Conservation (phyloP, 2,797 vertebrate species). For the Nannoperca obscura region DNA sequence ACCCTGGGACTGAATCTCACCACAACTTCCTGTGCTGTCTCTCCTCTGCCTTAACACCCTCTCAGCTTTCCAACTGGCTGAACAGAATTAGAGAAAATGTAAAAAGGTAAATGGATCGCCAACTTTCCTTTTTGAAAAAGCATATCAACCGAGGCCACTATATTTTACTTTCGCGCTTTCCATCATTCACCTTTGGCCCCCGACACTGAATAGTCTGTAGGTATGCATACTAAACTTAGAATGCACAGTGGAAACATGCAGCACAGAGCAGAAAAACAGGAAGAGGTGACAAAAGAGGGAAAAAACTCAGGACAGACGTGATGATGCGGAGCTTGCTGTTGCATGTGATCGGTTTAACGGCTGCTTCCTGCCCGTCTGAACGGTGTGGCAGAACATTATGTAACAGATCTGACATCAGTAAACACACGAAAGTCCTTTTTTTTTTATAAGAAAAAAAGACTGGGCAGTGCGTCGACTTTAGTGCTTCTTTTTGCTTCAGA, state of each 20-base stretch:
- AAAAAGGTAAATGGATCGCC: slow-evolving; percentile 26
- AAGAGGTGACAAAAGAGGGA: slow-evolving; percentile 72
- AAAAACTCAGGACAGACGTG: slow-evolving; percentile 43
- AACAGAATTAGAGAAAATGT: slow-evolving; percentile 10
- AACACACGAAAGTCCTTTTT: slow-evolving; percentile 33
- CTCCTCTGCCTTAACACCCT: not conserved
- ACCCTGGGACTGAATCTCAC: slow-evolving; percentile 3
- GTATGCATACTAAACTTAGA: slow-evolving; percentile 27
- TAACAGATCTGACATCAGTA: slow-evolving; percentile 48
- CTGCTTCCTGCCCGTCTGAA: slow-evolving; percentile 64
- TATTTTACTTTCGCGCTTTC: slow-evolving; percentile 30
- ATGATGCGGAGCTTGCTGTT: slow-evolving; percentile 40
- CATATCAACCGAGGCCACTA: not conserved
- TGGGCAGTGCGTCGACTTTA: not conserved
- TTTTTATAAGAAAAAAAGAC: no score
- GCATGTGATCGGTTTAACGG: slow-evolving; percentile 58
- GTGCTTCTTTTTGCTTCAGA: slow-evolving; percentile 20
- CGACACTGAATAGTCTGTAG: not conserved
- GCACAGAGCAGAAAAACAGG: slow-evolving; percentile 72
- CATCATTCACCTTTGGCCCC: slow-evolving; percentile 23
- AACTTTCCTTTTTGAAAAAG: slow-evolving; percentile 27
- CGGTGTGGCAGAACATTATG: slow-evolving; percentile 55
- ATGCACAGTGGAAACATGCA: slow-evolving; percentile 38
- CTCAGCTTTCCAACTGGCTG: slow-evolving; percentile 31
- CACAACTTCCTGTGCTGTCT: slow-evolving; percentile 37